phyloP scores from a whole-genome alignment of 1,140 invertebrate genomes.

The Zaprionus ornatus region DNA sequence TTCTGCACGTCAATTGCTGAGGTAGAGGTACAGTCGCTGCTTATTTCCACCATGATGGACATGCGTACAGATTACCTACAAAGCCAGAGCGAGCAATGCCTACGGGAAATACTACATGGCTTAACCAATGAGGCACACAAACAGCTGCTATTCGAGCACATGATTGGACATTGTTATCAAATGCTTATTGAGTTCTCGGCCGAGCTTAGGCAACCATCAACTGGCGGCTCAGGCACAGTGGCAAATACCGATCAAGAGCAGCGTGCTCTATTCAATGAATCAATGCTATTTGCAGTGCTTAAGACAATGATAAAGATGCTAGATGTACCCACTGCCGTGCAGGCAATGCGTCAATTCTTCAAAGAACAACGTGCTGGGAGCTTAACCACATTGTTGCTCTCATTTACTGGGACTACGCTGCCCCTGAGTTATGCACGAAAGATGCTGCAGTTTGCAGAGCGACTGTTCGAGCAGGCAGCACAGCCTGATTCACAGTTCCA shows the following conservation, averaged over 20 bases:
- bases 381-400: conserved; percentile 90
- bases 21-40: conserved; percentile 83
- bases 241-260: conserved; percentile 37
- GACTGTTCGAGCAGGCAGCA: conserved; percentile 89
- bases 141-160: conserved; percentile 87
- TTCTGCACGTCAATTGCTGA: conserved; percentile 46
- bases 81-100: conserved; percentile 86
- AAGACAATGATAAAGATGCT: conserved; percentile 93
- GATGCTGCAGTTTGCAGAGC: conserved; percentile 92
- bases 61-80: conserved; percentile 90
- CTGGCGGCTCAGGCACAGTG: background rate
- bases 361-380: conserved; percentile 86
- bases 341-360: conserved; percentile 93
- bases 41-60: conserved; percentile 91
- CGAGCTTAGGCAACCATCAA: conserved; percentile 44
- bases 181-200: conserved; percentile 87
- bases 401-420: conserved; percentile 88
- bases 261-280: conserved; percentile 68
- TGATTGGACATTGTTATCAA: conserved; percentile 89
- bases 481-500: conserved; percentile 86
- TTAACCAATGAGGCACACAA: conserved; percentile 86
- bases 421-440: conserved; percentile 90
- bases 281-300: conserved; percentile 77
- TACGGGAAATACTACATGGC: conserved; percentile 88
- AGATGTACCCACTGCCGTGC: conserved; percentile 90